phyloP scores from a whole-genome alignment of 2,888 invertebrate genomes.

The Microctonus brassicae region DNA sequence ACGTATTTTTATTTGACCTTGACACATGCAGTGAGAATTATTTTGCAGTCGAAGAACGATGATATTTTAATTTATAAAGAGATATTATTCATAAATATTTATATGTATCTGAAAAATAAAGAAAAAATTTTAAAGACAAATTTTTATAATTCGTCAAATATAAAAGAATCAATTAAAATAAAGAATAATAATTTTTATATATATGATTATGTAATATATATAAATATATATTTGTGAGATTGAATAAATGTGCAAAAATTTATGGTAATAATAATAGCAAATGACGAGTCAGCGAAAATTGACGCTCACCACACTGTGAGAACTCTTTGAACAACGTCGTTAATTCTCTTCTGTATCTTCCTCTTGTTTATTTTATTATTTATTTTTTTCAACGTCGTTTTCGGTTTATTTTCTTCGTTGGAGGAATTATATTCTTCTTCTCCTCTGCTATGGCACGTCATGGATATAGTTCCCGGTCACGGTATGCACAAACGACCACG shows the following conservation, averaged over 20 bases:
- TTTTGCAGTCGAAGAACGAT: background rate
- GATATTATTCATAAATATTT: background rate
- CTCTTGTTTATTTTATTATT: background rate
- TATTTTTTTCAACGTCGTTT: constrained; percentile 8
- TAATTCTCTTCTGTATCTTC: background rate
- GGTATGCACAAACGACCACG: constrained; percentile 38
- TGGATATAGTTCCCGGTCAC: constrained; percentile 42
- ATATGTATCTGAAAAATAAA: background rate
- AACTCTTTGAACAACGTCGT: background rate
- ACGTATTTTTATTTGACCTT: background rate
- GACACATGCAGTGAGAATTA: background rate
- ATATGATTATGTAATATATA: too few species aligned
- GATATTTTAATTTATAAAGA: background rate
- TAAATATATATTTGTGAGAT: background rate
- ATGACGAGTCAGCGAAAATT: background rate
- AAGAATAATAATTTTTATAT: too few species aligned
- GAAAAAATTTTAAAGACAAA: too few species aligned
- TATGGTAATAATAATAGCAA: background rate
- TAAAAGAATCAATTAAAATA: too few species aligned
- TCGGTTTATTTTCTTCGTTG: constrained; percentile 14
- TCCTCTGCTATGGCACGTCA: constrained; percentile 26
- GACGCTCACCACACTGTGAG: background rate
- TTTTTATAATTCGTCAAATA: too few species aligned
- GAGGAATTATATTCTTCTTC: background rate
- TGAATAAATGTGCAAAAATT: background rate